phyloP scores from a whole-genome alignment of 2,797 vertebrate species.

The Scolopax rusticola region DNA sequence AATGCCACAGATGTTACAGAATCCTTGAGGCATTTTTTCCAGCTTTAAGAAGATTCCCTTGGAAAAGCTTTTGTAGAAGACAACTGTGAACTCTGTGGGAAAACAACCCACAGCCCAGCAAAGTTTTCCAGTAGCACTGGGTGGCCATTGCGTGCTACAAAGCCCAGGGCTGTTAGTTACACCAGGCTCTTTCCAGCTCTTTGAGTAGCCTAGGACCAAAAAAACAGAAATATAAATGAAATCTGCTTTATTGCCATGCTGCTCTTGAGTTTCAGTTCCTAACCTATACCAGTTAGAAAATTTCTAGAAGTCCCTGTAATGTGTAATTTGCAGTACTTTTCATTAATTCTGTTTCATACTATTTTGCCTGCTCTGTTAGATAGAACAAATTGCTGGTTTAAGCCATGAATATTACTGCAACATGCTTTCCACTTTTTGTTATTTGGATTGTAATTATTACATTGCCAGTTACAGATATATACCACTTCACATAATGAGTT shows the following conservation, averaged over 20 bases:
- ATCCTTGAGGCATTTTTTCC: neutral
- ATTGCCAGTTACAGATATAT: neutral
- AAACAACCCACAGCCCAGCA: neutral
- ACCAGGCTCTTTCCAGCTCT: neutral
- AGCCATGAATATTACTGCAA: neutral
- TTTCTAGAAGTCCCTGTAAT: neutral
- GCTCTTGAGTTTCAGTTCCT: neutral
- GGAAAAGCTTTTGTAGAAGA: neutral
- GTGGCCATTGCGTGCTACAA: neutral
- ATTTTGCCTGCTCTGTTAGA: neutral
- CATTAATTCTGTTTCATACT: neutral
- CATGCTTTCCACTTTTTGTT: neutral
- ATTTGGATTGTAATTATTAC: conserved; percentile 12
- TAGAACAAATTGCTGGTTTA: conserved; percentile 21
- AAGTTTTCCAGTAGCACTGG: neutral
- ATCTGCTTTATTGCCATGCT: neutral
- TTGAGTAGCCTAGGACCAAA: neutral
- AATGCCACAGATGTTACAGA: conserved; percentile 2
- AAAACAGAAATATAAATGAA: neutral
- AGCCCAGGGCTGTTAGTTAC: neutral
- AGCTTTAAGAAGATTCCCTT: neutral
- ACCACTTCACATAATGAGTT: conserved; percentile 15
- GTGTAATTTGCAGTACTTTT: neutral
- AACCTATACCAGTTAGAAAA: neutral
- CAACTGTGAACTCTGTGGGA: neutral